Evolutionary conservation across 1,140 invertebrate species (phyloP).

Genomic region (Meloidogyne floridensis): DNA sequence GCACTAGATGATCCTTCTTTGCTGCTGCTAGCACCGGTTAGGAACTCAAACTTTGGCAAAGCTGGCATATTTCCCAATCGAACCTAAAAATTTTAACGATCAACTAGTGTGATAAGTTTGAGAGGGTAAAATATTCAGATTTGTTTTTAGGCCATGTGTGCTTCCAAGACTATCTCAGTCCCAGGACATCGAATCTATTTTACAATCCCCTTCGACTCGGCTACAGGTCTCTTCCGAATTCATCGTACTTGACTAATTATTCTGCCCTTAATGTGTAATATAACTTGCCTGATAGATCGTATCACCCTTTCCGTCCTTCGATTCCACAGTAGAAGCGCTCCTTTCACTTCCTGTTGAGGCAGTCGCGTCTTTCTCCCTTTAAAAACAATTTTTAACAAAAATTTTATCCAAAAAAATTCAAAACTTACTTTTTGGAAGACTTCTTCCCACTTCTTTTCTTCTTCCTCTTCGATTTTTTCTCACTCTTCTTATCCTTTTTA

Average conservation of each 20-base stretch:
- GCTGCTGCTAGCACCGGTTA: not conserved
- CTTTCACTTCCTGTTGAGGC: not conserved
- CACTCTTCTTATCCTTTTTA: not conserved
- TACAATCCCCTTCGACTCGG: no score
- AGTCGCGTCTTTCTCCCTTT: not conserved
- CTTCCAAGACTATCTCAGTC: no score
- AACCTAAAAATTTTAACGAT: not conserved
- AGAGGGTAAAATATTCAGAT: not conserved
- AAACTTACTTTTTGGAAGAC: not conserved
- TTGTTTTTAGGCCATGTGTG: no score
- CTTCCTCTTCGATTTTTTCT: not conserved
- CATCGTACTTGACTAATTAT: no score
- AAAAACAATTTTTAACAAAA: not conserved
- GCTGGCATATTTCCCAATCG: slow-evolving; percentile 5
- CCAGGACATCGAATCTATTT: no score
- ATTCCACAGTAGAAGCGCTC: not conserved
- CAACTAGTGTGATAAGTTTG: no score
- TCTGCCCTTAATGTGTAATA: not conserved
- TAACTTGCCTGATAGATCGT: not conserved
- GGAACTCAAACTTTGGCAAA: slow-evolving; percentile 6
- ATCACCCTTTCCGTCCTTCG: not conserved
- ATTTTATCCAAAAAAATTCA: not conserved
- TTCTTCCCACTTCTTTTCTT: not conserved
- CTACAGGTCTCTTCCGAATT: no score
- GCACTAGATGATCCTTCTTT: not conserved